Evolutionary conservation across 2,113 vertebrate species (phyloP), one percentile per base, ranked within the genome.

Genomic region (Toxotes jaculatrix): DNA sequence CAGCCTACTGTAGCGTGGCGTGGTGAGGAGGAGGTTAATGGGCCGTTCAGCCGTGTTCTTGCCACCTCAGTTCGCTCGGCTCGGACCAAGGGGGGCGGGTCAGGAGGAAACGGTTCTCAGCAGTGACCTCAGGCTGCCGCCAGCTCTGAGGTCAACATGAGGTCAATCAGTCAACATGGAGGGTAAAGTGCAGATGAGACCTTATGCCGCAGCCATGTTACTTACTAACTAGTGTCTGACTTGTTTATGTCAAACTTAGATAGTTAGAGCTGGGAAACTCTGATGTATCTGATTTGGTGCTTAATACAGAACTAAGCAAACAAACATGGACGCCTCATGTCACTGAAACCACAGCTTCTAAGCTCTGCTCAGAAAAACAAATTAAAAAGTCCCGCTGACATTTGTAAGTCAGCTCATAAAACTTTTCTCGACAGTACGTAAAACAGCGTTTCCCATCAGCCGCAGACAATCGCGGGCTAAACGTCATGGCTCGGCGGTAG

Each of bases 21-120:
- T 7, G 40, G 61, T 19, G 43, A 57, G 42, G 32, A 59, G n/a
- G 70, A 32, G 57, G 80, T 81, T 88, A 90, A 90, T 86, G 81
- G 72, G 62, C 69, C 70, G n/a, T 82, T 62, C 74, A 65, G 74
- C 62, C 11, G 7, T 31, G 78, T n/a, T 78, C 65, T 55, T 38
- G 80, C 77, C 68, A 49, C 77, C 64, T 77, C 62, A 59, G 76
- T 67, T 40, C 11, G 59, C 53, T 49, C 31, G 11, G 49, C 69
- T 42, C 32, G 6, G 70, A 40, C 66, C 61, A 5, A 23, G 43
- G 51, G 43, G 51, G 68, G 49, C 32, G 2, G 63, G 51, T 53
- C 66, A 23, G 68, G 45, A n/a, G 74, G 43, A n/a, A 23, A 31
- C 3, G 49, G 10, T 14, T 10, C 45, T 57, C 60, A 0, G 45